phyloP scores from a whole-genome alignment of 2,888 invertebrate genomes.

The Nymphalis urticae region DNA sequence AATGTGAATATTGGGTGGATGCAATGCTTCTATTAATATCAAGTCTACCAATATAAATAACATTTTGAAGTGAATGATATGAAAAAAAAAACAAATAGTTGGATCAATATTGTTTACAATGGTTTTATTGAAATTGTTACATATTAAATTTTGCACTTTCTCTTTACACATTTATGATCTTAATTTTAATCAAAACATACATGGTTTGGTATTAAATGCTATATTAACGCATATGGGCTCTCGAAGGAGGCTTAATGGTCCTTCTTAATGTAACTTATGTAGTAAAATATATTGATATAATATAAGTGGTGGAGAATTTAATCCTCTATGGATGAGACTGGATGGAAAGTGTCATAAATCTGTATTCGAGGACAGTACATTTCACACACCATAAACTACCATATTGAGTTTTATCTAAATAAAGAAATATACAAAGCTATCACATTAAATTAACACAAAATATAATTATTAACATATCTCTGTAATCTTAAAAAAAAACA shows the following conservation, averaged over 20 bases:
- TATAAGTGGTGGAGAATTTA: conserved; percentile 41
- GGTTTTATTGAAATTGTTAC: conserved; percentile 80
- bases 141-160: conserved; percentile 81
- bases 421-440: conserved; percentile 81
- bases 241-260: conserved; percentile 66
- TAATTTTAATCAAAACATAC: conserved; percentile 78
- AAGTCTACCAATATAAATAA: conserved; percentile 52
- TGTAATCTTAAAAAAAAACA: conserved; percentile 75
- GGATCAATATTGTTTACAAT: conserved; percentile 77
- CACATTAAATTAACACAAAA: conserved; percentile 81
- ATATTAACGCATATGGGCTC: conserved; percentile 73
- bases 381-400: conserved; percentile 32
- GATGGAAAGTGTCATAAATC: neutral
- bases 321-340: conserved; percentile 15
- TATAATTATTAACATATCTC: conserved; percentile 77
- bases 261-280: conserved; percentile 67
- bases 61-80: conserved; percentile 36
- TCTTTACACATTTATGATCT: conserved; percentile 72
- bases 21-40: conserved; percentile 48
- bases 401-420: conserved; percentile 64
- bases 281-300: conserved; percentile 49
- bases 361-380: conserved; percentile 19
- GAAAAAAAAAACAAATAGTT: conserved; percentile 55
- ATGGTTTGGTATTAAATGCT: conserved; percentile 81
- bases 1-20: conserved; percentile 60